Evolutionary conservation across 2,888 invertebrate species (phyloP).

Genomic region (Eucera pruinosa): DNA sequence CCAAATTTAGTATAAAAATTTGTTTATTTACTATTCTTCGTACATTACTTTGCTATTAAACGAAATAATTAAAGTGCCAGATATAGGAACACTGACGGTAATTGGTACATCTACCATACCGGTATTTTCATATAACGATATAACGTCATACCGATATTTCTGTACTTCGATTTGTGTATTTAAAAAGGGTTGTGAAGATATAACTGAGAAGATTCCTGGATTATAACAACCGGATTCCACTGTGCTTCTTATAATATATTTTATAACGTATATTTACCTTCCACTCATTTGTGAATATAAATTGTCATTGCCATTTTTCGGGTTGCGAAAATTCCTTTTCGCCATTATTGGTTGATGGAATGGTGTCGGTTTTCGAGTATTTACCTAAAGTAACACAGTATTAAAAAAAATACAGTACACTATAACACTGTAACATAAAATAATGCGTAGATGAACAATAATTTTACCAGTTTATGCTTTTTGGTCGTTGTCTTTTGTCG

Average conservation of each 20-base stretch:
- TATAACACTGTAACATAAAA: neutral
- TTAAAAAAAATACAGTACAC: neutral
- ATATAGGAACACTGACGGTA: too few species aligned
- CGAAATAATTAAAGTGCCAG: too few species aligned
- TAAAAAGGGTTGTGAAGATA: too few species aligned
- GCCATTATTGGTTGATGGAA: conserved; percentile 27
- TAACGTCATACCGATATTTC: too few species aligned
- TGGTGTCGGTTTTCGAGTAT: conserved; percentile 24
- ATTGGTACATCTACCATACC: too few species aligned
- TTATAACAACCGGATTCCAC: too few species aligned
- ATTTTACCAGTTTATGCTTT: conserved; percentile 52
- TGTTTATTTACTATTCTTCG: too few species aligned
- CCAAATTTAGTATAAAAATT: too few species aligned
- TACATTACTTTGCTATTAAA: too few species aligned
- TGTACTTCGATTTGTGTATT: too few species aligned
- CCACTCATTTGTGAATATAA: conserved; percentile 2
- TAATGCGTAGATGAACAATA: neutral
- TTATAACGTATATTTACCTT: conserved; percentile 28
- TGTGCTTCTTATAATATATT: neutral
- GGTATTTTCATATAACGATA: too few species aligned
- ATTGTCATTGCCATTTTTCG: neutral
- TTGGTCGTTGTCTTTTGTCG: conserved; percentile 79
- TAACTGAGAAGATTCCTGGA: too few species aligned
- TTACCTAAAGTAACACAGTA: conserved; percentile 8
- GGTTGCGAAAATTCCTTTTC: neutral